These are phyloP conservation scores for Polyploca ridens DNA, from an alignment of 2,888 invertebrate species.

Conservation along the genomic window DNA sequence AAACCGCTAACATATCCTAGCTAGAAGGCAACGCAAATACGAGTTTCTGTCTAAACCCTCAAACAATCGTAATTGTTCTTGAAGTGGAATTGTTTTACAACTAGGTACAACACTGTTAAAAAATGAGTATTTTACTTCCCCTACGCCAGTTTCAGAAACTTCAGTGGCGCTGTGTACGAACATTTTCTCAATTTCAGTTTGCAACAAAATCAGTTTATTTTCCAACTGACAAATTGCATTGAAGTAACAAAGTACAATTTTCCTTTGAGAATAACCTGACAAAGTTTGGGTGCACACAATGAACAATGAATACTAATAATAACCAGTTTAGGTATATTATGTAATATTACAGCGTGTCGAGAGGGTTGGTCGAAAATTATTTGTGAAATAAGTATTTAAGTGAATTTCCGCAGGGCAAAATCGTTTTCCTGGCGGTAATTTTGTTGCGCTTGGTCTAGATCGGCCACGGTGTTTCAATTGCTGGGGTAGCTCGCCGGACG, in stretches of 20 bases:
- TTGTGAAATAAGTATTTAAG: constrained; percentile 54
- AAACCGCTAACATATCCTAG: not conserved
- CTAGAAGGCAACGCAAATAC: not conserved
- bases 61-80: constrained; percentile 8
- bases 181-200: constrained; percentile 80
- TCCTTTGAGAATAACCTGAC: constrained; percentile 67
- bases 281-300: constrained; percentile 56
- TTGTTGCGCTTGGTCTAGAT: constrained; percentile 42
- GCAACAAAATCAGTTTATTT: constrained; percentile 81
- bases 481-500: constrained; percentile 59
- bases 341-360: not conserved
- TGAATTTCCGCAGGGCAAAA: constrained; percentile 61
- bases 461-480: constrained; percentile 67
- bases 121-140: constrained; percentile 57
- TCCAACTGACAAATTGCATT: constrained; percentile 77
- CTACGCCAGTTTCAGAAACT: constrained; percentile 57
- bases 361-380: constrained; percentile 33
- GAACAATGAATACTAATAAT: constrained; percentile 32
- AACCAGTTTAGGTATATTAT: not conserved
- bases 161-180: constrained; percentile 59
- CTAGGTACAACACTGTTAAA: constrained; percentile 39
- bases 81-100: constrained; percentile 7
- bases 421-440: constrained; percentile 67
- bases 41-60: not conserved
- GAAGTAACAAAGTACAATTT: constrained; percentile 72